Conservation (phyloP, 2,113 vertebrate genomes). For the Promerops cafer region DNA sequence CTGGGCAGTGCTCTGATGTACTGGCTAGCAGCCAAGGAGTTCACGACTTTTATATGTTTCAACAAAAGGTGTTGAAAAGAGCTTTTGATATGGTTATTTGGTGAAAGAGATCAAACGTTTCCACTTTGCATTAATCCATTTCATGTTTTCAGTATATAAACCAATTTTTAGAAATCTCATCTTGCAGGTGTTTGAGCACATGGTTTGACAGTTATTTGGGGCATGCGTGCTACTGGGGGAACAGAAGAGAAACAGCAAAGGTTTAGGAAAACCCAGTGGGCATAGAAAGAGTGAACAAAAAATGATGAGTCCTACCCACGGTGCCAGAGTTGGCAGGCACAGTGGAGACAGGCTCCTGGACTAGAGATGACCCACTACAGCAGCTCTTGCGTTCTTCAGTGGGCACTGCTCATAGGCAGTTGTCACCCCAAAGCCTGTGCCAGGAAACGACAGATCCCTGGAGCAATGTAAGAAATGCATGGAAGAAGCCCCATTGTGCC, state of each 20-base stretch:
- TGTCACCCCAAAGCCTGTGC: not conserved
- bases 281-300: fast-evolving
- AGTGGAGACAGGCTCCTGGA: fast-evolving
- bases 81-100: constrained; percentile 62
- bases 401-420: fast-evolving
- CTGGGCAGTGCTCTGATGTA: not conserved
- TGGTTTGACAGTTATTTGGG: not conserved
- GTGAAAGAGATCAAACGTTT: constrained; percentile 49
- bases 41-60: constrained; percentile 52
- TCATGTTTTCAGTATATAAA: constrained; percentile 29
- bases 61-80: constrained; percentile 46
- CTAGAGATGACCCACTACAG: not conserved
- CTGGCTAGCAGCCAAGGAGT: constrained; percentile 10
- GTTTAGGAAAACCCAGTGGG: not conserved
- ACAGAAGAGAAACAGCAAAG: not conserved
- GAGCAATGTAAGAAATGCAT: fast-evolving
- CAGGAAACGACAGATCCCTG: not conserved
- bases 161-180: not conserved
- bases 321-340: not conserved
- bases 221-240: not conserved
- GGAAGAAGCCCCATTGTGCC: fast-evolving
- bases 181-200: constrained; percentile 40
- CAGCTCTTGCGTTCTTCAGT: fast-evolving
- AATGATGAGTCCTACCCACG: fast-evolving
- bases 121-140: constrained; percentile 40